These are phyloP conservation scores for Mycetomoellerius zeteki DNA, from an alignment of 1,140 invertebrate species.

Conservation along the genomic window DNA sequence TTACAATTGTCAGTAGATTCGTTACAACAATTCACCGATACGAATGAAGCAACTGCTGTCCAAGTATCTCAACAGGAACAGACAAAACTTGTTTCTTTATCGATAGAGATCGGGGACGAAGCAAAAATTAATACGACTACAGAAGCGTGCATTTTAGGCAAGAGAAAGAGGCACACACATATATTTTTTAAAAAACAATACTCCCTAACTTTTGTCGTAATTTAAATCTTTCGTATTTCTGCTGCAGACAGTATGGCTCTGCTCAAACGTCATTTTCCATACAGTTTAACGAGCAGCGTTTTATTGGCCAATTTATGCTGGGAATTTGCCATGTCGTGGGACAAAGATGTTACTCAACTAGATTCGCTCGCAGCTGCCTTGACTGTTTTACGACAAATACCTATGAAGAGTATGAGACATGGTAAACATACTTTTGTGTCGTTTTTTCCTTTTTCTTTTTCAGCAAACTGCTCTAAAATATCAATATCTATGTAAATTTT, in stretches of 20 bases:
- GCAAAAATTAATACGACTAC: conserved; percentile 74
- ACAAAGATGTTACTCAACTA: conserved; percentile 91
- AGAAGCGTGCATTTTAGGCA: conserved; percentile 50
- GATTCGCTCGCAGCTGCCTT: conserved; percentile 89
- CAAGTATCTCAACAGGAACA: conserved; percentile 74
- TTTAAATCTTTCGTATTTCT: background rate
- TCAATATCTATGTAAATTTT: background rate
- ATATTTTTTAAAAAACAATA: background rate
- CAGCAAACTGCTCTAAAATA: conserved; percentile 20
- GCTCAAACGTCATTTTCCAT: conserved; percentile 93
- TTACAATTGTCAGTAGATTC: conserved; percentile 73
- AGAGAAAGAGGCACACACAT: no score
- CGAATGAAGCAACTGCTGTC: conserved; percentile 76
- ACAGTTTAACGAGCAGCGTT: conserved; percentile 93
- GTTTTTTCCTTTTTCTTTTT: background rate
- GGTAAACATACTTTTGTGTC: conserved; percentile 82
- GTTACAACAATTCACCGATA: conserved; percentile 67
- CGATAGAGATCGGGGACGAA: conserved; percentile 78
- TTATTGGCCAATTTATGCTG: conserved; percentile 95
- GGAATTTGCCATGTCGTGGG: conserved; percentile 96
- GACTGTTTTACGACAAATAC: conserved; percentile 87
- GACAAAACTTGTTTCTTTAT: conserved; percentile 51
- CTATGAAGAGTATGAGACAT: conserved; percentile 89
- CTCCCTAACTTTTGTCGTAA: background rate
- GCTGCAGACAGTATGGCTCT: conserved; percentile 83